phyloP scores from a whole-genome alignment of 1,140 invertebrate genomes.

The Diabrotica virgifera region DNA sequence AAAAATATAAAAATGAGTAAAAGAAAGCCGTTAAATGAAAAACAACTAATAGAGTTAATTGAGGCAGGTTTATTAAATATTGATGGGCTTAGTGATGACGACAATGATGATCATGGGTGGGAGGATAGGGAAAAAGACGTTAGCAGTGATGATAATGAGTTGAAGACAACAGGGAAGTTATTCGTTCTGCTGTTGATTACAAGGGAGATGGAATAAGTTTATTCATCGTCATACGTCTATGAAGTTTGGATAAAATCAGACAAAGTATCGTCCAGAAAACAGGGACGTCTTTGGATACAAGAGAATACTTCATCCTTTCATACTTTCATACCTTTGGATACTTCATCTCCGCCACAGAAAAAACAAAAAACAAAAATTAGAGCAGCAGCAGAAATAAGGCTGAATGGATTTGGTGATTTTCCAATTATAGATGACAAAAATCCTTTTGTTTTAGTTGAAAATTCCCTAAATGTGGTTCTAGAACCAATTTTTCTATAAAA shows the following conservation, averaged over 20 bases:
- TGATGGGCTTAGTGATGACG: not conserved
- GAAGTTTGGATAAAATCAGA: not conserved
- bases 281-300: not conserved
- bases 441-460: not conserved
- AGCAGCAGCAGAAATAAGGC: too few relatives aligned
- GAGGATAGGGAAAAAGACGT: not conserved
- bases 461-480: not conserved
- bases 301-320: not conserved
- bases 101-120: not conserved
- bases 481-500: not conserved
- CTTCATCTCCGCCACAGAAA: too few relatives aligned
- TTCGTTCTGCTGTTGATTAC: not conserved
- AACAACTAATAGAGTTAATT: too few relatives aligned
- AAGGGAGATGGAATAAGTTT: not conserved
- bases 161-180: not conserved
- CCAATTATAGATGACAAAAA: too few relatives aligned
- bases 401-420: too few relatives aligned
- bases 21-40: too few relatives aligned
- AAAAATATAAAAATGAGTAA: too few relatives aligned
- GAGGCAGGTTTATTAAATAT: not conserved
- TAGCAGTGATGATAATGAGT: not conserved
- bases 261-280: not conserved
- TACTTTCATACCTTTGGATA: too few relatives aligned
- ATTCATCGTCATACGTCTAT: not conserved
- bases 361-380: too few relatives aligned